Evolutionary conservation across 1,140 invertebrate species (phyloP).

Genomic region (Drosophila nebulosa): DNA sequence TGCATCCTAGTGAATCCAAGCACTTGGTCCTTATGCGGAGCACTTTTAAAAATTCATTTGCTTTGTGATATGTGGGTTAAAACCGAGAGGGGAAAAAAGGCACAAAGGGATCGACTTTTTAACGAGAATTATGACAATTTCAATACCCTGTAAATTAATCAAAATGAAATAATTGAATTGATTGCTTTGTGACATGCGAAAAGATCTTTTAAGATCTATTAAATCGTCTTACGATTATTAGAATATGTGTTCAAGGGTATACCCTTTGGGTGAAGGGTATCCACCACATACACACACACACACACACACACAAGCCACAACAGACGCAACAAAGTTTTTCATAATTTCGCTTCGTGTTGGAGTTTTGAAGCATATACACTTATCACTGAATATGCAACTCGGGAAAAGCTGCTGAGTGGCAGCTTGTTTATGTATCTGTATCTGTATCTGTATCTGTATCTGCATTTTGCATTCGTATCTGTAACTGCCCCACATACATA

Average conservation of each 20-base stretch:
- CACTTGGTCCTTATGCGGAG: constrained; percentile 1
- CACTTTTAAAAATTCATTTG: constrained; percentile 63
- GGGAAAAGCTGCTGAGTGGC: not conserved
- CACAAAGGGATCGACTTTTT: constrained; percentile 20
- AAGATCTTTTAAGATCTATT: too few species aligned
- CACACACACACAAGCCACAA: not conserved
- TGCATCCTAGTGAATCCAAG: constrained; percentile 6
- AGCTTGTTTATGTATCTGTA: not conserved
- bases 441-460: not conserved
- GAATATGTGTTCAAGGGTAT: too few species aligned
- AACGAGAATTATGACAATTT: not conserved
- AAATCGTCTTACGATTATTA: too few species aligned
- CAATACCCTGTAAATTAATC: not conserved
- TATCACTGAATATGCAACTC: constrained; percentile 8
- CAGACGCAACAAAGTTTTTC: constrained; percentile 36
- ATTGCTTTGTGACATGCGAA: too few species aligned
- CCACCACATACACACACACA: not conserved
- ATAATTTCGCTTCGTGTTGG: constrained; percentile 34
- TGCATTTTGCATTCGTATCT: not conserved
- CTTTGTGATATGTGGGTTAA: constrained; percentile 19
- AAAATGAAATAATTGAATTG: too few species aligned
- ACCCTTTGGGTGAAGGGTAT: not conserved
- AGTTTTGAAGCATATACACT: constrained; percentile 12
- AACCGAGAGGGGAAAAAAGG: constrained; percentile 8
- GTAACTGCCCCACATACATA: not conserved